Evolutionary conservation across 2,113 vertebrate genomes (phyloP).

Genomic region (Microcebus griseorufus): DNA sequence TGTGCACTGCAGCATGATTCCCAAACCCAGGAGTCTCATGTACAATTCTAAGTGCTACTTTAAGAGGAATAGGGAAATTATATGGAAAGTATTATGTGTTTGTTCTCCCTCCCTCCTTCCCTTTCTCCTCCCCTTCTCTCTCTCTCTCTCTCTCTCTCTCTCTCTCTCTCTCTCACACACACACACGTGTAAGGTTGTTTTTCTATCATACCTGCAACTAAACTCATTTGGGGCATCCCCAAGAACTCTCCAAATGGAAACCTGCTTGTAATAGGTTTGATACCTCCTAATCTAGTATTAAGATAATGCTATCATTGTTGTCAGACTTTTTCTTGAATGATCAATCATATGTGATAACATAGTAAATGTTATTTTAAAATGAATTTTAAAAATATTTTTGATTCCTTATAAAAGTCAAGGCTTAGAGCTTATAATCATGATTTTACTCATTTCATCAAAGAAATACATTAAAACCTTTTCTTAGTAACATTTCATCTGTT

Average conservation of each 20-base stretch:
- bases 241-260: slow-evolving; percentile 32
- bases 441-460: slow-evolving; percentile 45
- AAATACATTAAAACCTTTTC: slow-evolving; percentile 47
- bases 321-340: slow-evolving; percentile 44
- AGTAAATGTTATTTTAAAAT: slow-evolving; percentile 53
- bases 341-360: slow-evolving; percentile 1
- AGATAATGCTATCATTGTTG: background rate
- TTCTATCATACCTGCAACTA: background rate
- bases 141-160: no score
- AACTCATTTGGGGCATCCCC: background rate
- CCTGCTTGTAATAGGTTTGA: slow-evolving; percentile 31
- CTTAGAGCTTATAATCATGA: slow-evolving; percentile 16
- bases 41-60: slow-evolving; percentile 29
- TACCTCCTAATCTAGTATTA: slow-evolving; percentile 33
- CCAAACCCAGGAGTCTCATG: background rate
- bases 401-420: slow-evolving; percentile 51
- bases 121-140: background rate
- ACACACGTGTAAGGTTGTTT: background rate
- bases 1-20: background rate
- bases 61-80: background rate
- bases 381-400: slow-evolving; percentile 24
- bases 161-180: background rate
- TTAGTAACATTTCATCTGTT: slow-evolving; percentile 50
- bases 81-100: slow-evolving; percentile 8
- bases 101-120: background rate